phyloP scores from a whole-genome alignment of 2,888 invertebrate genomes.

The Oxycera nigricornis region DNA sequence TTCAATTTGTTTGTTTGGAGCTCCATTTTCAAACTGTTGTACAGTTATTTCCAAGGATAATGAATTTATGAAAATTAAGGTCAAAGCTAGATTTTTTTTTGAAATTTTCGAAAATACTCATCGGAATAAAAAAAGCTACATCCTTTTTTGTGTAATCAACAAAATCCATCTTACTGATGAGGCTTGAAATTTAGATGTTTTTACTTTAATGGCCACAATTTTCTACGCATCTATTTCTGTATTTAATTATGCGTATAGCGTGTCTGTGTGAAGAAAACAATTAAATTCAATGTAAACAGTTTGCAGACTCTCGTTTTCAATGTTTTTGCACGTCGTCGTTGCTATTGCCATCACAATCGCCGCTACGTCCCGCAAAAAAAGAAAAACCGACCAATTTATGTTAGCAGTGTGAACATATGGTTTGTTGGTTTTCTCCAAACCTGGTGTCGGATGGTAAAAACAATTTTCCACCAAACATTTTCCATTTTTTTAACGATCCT shows the following conservation, averaged over 20 bases:
- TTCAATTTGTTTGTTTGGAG: too few species aligned
- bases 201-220: too few species aligned
- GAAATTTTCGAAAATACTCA: too few species aligned
- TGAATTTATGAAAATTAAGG: too few species aligned
- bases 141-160: too few species aligned
- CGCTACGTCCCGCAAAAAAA: neutral
- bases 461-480: neutral
- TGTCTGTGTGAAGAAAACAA: constrained; percentile 24
- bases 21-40: too few species aligned
- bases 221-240: neutral
- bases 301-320: constrained; percentile 3
- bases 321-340: neutral
- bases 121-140: too few species aligned
- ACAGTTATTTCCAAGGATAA: too few species aligned
- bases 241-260: neutral
- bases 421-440: constrained; percentile 24
- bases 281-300: constrained; percentile 30
- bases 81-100: too few species aligned
- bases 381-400: constrained; percentile 12
- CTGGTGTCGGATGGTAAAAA: constrained; percentile 10
- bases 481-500: neutral
- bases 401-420: constrained; percentile 22
- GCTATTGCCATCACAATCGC: neutral
- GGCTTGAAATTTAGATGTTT: too few species aligned
- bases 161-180: too few species aligned